These are phyloP conservation scores for Catharus ustulatus DNA, from an alignment of 2,797 vertebrate species.

Conservation along the genomic window DNA sequence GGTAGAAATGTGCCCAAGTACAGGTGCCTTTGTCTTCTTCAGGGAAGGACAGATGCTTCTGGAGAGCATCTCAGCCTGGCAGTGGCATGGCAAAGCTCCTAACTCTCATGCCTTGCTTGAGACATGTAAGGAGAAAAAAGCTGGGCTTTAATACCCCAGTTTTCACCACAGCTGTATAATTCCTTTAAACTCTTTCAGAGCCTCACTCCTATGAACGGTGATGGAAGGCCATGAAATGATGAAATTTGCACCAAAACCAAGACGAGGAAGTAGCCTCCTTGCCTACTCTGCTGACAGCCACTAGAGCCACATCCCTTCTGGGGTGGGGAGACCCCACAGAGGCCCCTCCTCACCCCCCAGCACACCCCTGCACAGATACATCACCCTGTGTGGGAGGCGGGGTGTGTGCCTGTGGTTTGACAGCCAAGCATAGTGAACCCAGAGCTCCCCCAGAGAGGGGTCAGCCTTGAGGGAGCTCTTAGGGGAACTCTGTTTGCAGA, in stretches of 20 bases:
- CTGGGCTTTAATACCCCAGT: rapidly evolving
- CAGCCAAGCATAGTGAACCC: background rate
- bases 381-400: rapidly evolving
- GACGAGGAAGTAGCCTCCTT: background rate
- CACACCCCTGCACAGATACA: background rate
- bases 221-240: background rate
- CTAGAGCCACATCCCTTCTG: background rate
- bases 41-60: background rate
- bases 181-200: background rate
- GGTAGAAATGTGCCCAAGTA: background rate
- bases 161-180: background rate
- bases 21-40: background rate
- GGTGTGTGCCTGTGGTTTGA: background rate
- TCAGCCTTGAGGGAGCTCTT: background rate
- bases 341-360: rapidly evolving
- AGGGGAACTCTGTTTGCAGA: background rate
- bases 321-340: background rate
- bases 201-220: background rate
- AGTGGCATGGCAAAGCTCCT: background rate
- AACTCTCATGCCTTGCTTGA: background rate
- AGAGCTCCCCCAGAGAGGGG: background rate
- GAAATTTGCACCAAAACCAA: background rate
- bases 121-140: background rate
- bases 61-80: background rate
- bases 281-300: background rate